phyloP scores from a whole-genome alignment of 2,797 vertebrate species.

The Potorous gilbertii region DNA sequence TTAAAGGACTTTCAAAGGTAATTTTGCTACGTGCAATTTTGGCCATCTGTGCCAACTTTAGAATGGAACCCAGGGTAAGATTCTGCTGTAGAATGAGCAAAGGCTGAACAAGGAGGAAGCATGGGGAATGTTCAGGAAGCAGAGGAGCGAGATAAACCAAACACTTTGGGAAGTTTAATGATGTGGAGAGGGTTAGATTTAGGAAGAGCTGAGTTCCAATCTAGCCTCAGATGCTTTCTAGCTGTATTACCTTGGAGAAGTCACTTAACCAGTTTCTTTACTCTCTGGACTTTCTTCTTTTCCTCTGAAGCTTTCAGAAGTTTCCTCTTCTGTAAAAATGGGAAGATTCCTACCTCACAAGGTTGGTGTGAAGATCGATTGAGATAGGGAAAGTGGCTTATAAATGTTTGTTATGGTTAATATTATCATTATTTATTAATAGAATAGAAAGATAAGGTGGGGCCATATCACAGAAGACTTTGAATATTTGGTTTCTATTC shows the following conservation, averaged over 20 bases:
- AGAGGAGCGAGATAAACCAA: neutral
- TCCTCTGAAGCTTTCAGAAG: neutral
- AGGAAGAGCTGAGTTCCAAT: neutral
- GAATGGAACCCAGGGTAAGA: neutral
- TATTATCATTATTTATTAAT: neutral
- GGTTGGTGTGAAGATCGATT: neutral
- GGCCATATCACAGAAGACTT: neutral
- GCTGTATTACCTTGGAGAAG: neutral
- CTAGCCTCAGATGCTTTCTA: neutral
- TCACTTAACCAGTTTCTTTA: neutral
- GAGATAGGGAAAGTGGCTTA: neutral
- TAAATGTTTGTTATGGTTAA: neutral
- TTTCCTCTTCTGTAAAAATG: neutral
- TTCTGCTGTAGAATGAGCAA: neutral
- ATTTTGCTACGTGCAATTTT: neutral
- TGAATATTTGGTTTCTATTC: neutral
- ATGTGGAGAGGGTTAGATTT: neutral
- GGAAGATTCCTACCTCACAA: neutral
- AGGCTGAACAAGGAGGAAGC: neutral
- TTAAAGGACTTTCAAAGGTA: neutral
- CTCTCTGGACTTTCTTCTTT: neutral
- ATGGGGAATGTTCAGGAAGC: neutral
- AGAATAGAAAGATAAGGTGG: neutral
- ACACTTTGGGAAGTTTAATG: neutral
- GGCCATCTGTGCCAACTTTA: neutral